phyloP scores from a whole-genome alignment of 2,113 vertebrate genomes.

The Prochilodus magdalenae region DNA sequence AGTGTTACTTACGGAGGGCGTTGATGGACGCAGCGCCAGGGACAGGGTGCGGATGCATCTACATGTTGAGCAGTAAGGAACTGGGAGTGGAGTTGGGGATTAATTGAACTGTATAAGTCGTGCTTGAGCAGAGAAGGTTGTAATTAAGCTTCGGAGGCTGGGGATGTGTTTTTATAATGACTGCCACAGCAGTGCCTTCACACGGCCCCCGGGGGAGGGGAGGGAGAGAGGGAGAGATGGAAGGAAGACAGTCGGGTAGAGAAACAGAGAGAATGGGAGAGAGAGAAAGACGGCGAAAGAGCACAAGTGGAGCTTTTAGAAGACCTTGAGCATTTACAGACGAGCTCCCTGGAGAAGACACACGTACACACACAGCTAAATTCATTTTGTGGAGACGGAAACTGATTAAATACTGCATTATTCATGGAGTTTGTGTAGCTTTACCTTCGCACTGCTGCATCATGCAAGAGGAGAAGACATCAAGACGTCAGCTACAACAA shows the following conservation, averaged over 20 bases:
- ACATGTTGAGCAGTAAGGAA: constrained; percentile 73
- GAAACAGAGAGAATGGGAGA: background rate
- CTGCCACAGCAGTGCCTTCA: constrained; percentile 38
- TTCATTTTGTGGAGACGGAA: constrained; percentile 39
- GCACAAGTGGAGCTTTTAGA: background rate
- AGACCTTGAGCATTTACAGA: constrained; percentile 6
- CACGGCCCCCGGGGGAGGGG: background rate
- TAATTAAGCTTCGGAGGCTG: constrained; percentile 69
- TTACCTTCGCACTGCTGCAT: background rate
- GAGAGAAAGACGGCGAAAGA: background rate
- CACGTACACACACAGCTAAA: constrained; percentile 48
- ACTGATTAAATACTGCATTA: constrained; percentile 40
- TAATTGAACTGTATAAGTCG: constrained; percentile 72
- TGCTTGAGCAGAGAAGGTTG: constrained; percentile 61
- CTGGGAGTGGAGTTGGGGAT: constrained; percentile 65
- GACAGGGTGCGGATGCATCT: constrained; percentile 60
- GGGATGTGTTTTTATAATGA: constrained; percentile 56
- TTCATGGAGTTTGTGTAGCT: constrained; percentile 21
- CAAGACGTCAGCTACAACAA: background rate
- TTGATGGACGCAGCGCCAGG: background rate
- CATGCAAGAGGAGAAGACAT: background rate
- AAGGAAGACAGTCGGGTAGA: background rate
- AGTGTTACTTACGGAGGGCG: background rate
- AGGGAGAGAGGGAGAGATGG: background rate
- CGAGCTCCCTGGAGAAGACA: background rate